Percentiles rank a stretch among this genome's conserved stretches.
These are phyloP conservation scores for Mesopsocus fuscifrons DNA, from an alignment of 2,888 invertebrate genomes.

Conservation along the genomic window DNA sequence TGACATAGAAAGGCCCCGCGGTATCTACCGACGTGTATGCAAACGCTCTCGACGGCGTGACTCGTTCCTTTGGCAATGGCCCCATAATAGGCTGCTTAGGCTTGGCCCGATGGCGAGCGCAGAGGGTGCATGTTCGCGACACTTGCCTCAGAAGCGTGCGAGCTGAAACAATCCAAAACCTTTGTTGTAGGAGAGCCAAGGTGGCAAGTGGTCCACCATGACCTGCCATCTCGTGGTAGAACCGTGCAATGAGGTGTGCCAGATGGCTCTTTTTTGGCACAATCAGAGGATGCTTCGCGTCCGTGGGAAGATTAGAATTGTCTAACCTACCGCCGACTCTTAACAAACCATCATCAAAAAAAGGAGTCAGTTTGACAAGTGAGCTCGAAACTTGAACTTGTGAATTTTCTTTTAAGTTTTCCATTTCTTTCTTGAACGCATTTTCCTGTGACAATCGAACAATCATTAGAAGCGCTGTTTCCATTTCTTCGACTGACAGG, in stretches of 20 bases:
- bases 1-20: background rate
- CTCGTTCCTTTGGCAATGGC: background rate
- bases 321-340: background rate
- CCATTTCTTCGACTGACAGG: too few relatives aligned
- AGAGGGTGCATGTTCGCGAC: background rate
- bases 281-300: slow-evolving; percentile 1
- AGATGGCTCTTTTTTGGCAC: background rate
- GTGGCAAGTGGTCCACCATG: background rate
- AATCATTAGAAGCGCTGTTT: too few relatives aligned
- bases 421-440: too few relatives aligned
- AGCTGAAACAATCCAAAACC: background rate
- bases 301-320: background rate
- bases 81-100: background rate
- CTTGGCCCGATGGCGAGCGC: too few relatives aligned
- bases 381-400: background rate
- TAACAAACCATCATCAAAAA: background rate
- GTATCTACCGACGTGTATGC: background rate
- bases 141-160: background rate
- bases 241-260: background rate
- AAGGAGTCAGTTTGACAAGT: slow-evolving; percentile 2
- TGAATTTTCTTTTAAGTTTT: too few relatives aligned
- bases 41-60: background rate
- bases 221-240: background rate
- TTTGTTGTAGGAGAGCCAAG: background rate
- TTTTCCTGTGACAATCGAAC: too few relatives aligned